These are phyloP conservation scores for Zosterops borbonicus DNA, from an alignment of 2,113 vertebrate genomes.

Conservation along the genomic window DNA sequence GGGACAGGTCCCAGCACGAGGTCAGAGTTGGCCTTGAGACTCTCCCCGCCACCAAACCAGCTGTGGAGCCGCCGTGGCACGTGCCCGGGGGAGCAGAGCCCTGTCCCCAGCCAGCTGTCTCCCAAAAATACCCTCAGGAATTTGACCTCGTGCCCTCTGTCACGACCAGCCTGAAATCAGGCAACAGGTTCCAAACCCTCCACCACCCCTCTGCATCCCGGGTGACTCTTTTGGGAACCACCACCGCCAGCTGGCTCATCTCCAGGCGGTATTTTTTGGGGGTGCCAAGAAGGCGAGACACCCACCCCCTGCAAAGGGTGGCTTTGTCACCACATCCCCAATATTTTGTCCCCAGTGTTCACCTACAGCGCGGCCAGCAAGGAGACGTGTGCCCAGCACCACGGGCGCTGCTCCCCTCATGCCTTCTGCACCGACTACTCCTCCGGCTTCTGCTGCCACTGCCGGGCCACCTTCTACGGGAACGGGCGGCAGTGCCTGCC, in stretches of 20 bases:
- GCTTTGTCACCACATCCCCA: neutral
- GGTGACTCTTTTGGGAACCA: accelerated
- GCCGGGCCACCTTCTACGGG: constrained; percentile 84
- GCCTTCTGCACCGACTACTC: constrained; percentile 87
- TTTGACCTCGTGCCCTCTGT: neutral
- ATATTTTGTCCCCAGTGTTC: constrained; percentile 72
- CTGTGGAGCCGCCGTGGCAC: accelerated
- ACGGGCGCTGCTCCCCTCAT: constrained; percentile 83
- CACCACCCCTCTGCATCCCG: neutral
- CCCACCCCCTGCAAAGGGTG: accelerated
- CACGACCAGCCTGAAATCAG: neutral
- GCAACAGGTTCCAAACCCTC: neutral
- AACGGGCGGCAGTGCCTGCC: constrained; percentile 90
- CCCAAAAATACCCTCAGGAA: neutral
- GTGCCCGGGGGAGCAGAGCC: neutral
- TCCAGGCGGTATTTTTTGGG: accelerated
- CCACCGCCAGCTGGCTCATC: accelerated
- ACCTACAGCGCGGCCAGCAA: constrained; percentile 78
- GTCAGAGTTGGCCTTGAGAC: neutral
- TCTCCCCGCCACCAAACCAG: accelerated
- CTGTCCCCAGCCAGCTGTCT: accelerated
- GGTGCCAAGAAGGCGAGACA: accelerated
- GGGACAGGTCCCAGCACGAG: neutral
- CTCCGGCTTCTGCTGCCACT: constrained; percentile 90
- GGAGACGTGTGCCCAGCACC: constrained; percentile 82